A percentile compares a stretch with the other conserved stretches of the same genome.
phyloP scores from a whole-genome alignment of 2,797 vertebrate species.

The Sphenopsis melanotis region DNA sequence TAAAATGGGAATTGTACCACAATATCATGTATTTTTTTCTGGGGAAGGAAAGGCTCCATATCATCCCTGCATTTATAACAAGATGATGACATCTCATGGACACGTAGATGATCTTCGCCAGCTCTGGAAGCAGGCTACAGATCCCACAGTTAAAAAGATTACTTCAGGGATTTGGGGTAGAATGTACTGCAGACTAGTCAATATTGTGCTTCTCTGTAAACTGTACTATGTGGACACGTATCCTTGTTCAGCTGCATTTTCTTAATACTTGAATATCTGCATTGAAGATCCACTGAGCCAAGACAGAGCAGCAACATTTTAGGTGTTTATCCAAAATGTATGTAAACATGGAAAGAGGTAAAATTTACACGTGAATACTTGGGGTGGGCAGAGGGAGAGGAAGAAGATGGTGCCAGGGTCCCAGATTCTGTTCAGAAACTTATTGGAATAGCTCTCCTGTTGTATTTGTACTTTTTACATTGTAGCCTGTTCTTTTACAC shows the following conservation, averaged over 20 bases:
- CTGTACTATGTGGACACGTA: slow-evolving; percentile 80
- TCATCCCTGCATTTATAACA: slow-evolving; percentile 90
- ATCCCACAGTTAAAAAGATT: slow-evolving; percentile 68
- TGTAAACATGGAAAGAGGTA: slow-evolving; percentile 14
- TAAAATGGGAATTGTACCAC: slow-evolving; percentile 83
- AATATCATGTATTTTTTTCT: slow-evolving; percentile 86
- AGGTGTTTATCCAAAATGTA: slow-evolving; percentile 19
- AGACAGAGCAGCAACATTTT: slow-evolving; percentile 24
- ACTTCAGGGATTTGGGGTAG: slow-evolving; percentile 77
- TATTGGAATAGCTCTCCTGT: slow-evolving; percentile 14
- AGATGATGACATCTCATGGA: slow-evolving; percentile 94
- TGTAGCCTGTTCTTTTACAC: slow-evolving; percentile 13
- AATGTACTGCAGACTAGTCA: slow-evolving; percentile 85
- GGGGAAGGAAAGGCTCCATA: slow-evolving; percentile 88
- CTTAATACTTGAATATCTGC: slow-evolving; percentile 73
- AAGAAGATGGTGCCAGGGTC: not conserved
- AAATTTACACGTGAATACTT: slow-evolving; percentile 26
- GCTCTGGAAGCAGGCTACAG: slow-evolving; percentile 85
- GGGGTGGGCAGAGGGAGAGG: not conserved
- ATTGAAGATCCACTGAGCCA: slow-evolving; percentile 71
- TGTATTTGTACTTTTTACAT: slow-evolving; percentile 1
- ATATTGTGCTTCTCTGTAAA: slow-evolving; percentile 84
- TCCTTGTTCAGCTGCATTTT: slow-evolving; percentile 86
- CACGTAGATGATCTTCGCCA: slow-evolving; percentile 80
- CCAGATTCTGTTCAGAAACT: not conserved